Percentiles rank a stretch among this genome's conserved stretches.
Evolutionary conservation across 2,797 vertebrate species (phyloP).

Genomic region (Bradypodion pumilum): DNA sequence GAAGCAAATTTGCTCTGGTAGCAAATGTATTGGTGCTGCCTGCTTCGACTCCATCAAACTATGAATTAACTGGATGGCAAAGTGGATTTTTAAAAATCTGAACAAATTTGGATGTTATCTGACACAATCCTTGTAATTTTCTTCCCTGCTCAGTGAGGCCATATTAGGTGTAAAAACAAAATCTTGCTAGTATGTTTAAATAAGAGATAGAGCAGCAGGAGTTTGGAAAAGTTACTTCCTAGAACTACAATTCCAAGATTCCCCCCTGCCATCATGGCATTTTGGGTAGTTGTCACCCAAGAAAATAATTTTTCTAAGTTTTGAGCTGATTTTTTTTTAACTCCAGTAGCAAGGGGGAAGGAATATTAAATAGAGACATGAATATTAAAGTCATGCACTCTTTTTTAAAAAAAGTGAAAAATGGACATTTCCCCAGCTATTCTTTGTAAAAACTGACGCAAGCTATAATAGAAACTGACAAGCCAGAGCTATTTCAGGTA

Average conservation of each 20-base stretch:
- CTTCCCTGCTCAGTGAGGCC: background rate
- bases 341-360: background rate
- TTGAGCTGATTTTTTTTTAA: too few relatives aligned
- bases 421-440: slow-evolving; percentile 20
- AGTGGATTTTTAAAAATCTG: background rate
- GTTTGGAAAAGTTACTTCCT: too few relatives aligned
- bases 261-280: too few relatives aligned
- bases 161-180: background rate
- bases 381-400: background rate
- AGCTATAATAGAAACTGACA: background rate
- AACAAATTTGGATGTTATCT: background rate
- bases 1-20: background rate
- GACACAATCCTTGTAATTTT: background rate
- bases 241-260: too few relatives aligned
- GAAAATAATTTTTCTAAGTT: too few relatives aligned
- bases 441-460: background rate
- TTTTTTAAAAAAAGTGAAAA: background rate
- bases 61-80: background rate
- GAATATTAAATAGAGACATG: background rate
- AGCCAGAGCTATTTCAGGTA: background rate
- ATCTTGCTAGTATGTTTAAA: background rate
- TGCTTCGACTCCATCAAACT: too few relatives aligned
- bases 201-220: background rate
- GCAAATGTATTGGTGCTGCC: background rate
- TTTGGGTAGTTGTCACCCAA: too few relatives aligned